phyloP scores from a whole-genome alignment of 2,888 invertebrate genomes.

The Napeogenes sylphis region DNA sequence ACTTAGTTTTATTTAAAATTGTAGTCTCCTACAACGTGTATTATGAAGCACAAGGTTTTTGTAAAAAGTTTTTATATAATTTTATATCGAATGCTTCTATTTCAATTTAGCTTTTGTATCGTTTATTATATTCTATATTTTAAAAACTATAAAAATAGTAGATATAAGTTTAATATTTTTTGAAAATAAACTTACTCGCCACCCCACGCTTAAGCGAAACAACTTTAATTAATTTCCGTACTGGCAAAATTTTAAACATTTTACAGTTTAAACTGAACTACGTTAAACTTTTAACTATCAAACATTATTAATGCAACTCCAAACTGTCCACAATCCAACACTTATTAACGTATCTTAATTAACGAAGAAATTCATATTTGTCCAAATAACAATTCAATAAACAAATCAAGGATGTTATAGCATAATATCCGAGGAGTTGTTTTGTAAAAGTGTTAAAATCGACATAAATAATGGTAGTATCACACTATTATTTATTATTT shows the following conservation, averaged over 20 bases:
- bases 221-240: constrained; percentile 10
- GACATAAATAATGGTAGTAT: too few species aligned
- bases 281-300: background rate
- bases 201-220: background rate
- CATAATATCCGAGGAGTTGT: background rate
- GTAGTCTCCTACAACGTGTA: background rate
- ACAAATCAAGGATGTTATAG: background rate
- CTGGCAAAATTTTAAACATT: constrained; percentile 13
- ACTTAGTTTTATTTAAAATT: background rate
- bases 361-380: background rate
- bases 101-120: too few species aligned
- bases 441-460: background rate
- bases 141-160: background rate
- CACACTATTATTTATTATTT: too few species aligned
- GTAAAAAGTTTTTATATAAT: too few species aligned
- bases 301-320: background rate
- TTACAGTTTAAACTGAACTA: background rate
- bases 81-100: too few species aligned
- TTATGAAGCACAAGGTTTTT: background rate
- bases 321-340: background rate
- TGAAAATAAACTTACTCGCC: constrained; percentile 11
- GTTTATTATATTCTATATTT: too few species aligned
- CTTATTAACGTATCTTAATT: background rate
- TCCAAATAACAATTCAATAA: background rate
- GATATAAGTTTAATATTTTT: background rate